Evolutionary conservation across 2,113 vertebrate species (phyloP), one percentile per base, ranked within the genome.

Genomic region (Accipiter virgatus): DNA sequence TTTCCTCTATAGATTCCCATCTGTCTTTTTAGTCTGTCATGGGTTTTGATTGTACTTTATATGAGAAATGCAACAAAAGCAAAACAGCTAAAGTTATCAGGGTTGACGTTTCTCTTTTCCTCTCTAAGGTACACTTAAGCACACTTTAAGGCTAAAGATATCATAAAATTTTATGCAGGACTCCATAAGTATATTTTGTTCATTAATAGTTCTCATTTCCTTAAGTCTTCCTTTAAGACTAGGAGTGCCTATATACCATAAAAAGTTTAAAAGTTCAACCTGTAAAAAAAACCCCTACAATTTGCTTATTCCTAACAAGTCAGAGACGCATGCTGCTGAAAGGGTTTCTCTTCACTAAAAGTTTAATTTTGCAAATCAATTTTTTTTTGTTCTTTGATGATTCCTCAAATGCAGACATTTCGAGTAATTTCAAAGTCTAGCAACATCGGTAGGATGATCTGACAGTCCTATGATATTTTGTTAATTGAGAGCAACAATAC

Each of bases 21-120:
- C 15, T 58, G 11, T 62, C 13, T 55, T 85, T 16, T 21, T 32
- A 34, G 2, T 11, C 73, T 79, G 50, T 66, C 7, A 25, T 32
- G 0, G 4, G 40, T 79, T 84, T 55, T 38, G 27, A 9, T 23
- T 45, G 6, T 21, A 50, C 3, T 67, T 81, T 21, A 2, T 66
- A 58, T 22, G 65, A 62, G 81, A 81, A 71, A 38, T 2, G 72
- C 7, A 71, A 65, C 21, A 45, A 34, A 62, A 79, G 1, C 3
- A 43, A 42, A 88, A 15, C 7, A 62, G 6, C 12, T 38, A 2
- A 45, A 32, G 11, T 15, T 81, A 40, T 12, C 22, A 47, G 20
- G 7, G 8, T 7, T 67, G 18, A 1, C 0, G 5, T 10, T 61
- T 80, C 65, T 11, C 7, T 7, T 9, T 6, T 19, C 16, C 7